phyloP scores from a whole-genome alignment of 2,113 vertebrate species.

The Ciconia stormi region DNA sequence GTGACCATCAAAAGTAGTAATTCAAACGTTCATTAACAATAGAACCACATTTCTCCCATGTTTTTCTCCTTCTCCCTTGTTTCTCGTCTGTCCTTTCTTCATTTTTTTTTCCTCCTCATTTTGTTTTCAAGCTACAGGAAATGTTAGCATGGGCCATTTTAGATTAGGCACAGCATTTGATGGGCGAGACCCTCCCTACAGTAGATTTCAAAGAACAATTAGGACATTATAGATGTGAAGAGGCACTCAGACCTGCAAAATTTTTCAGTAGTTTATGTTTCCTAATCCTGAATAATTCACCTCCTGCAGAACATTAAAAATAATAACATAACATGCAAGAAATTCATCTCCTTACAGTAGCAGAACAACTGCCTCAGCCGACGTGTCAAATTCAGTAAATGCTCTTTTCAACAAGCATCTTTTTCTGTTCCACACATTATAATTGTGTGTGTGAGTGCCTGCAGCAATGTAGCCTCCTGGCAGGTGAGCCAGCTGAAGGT shows the following conservation, averaged over 20 bases:
- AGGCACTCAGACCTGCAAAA: not conserved
- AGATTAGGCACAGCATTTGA: not conserved
- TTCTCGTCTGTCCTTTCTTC: not conserved
- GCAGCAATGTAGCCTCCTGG: not conserved
- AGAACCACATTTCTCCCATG: not conserved
- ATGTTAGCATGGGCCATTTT: not conserved
- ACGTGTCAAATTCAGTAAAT: not conserved
- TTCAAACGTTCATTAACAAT: not conserved
- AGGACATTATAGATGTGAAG: not conserved
- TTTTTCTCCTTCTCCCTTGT: not conserved
- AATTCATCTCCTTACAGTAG: not conserved
- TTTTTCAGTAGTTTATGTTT: not conserved
- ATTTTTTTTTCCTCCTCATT: not conserved
- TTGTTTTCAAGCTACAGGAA: slow-evolving; percentile 17
- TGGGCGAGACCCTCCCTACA: not conserved
- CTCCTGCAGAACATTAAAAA: not conserved
- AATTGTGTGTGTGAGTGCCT: not conserved
- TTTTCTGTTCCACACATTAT: not conserved
- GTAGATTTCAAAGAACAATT: not conserved
- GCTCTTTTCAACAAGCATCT: not conserved
- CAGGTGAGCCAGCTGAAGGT: not conserved
- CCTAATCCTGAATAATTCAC: not conserved
- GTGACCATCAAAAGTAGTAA: not conserved
- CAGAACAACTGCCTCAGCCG: not conserved
- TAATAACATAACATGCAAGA: not conserved